These are phyloP conservation scores for Odontocerum albicorne DNA, from an alignment of 2,888 invertebrate genomes.

Conservation along the genomic window DNA sequence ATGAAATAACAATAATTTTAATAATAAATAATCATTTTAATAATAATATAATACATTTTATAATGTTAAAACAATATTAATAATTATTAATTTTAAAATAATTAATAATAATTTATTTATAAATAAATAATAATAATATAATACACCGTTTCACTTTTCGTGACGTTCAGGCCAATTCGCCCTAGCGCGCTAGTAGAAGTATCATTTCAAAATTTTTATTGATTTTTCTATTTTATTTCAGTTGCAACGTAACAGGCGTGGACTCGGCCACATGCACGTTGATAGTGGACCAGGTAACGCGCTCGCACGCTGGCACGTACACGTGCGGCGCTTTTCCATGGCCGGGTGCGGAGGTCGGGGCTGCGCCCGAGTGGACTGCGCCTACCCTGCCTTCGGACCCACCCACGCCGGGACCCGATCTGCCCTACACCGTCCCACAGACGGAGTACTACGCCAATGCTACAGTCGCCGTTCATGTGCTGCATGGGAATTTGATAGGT, in stretches of 20 bases:
- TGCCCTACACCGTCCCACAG: constrained; percentile 42
- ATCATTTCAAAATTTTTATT: background rate
- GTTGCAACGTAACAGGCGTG: constrained; percentile 51
- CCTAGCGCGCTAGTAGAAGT: too few species aligned
- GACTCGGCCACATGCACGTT: constrained; percentile 53
- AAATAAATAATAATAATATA: too few species aligned
- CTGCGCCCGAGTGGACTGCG: constrained; percentile 38
- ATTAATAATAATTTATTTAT: too few species aligned
- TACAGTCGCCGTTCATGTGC: constrained; percentile 62
- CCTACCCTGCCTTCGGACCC: constrained; percentile 12
- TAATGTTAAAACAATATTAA: too few species aligned
- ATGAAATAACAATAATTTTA: too few species aligned
- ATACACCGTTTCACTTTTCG: too few species aligned
- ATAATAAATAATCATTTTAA: too few species aligned
- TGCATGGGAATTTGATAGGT: constrained; percentile 54
- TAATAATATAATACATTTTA: too few species aligned
- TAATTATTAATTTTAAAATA: too few species aligned
- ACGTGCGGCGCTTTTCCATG: constrained; percentile 50
- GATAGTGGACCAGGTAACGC: constrained; percentile 56
- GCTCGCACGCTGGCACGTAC: constrained; percentile 62
- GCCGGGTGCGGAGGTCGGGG: constrained; percentile 20
- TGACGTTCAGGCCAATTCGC: too few species aligned
- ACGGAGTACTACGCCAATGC: constrained; percentile 51
- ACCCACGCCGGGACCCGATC: constrained; percentile 36
- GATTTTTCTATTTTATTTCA: constrained; percentile 38